Conservation (phyloP, 2,888 invertebrate genomes). For the Drosophila ezoana region DNA sequence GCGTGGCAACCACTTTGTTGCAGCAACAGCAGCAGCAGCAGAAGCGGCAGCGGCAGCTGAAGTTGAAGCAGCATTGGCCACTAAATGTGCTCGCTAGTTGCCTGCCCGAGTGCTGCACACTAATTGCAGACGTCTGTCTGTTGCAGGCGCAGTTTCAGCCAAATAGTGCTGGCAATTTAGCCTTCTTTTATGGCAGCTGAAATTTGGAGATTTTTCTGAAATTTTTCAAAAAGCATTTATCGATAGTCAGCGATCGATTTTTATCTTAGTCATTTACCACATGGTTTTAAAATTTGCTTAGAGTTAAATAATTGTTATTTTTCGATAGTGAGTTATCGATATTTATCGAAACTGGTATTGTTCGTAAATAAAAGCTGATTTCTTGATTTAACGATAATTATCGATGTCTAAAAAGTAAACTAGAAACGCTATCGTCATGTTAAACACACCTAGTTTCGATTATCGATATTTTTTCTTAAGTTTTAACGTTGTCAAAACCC, state of each 20-base stretch:
- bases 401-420: too few relatives aligned
- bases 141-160: conserved; percentile 8
- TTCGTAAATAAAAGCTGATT: too few relatives aligned
- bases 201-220: neutral
- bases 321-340: too few relatives aligned
- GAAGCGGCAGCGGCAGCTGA: conserved; percentile 4
- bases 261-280: neutral
- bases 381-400: too few relatives aligned
- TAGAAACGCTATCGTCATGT: too few relatives aligned
- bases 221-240: neutral
- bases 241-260: neutral
- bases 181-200: neutral
- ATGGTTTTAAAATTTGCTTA: too few relatives aligned
- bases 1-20: conserved; percentile 66
- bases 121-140: conserved; percentile 70
- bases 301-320: too few relatives aligned
- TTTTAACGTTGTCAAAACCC: too few relatives aligned
- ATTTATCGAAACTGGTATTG: too few relatives aligned
- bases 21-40: conserved; percentile 30
- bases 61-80: conserved; percentile 40
- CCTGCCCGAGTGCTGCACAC: conserved; percentile 56
- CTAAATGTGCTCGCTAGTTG: conserved; percentile 62
- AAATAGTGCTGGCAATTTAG: conserved; percentile 24
- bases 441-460: too few relatives aligned
- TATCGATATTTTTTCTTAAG: too few relatives aligned